Evolutionary conservation across 2,888 invertebrate species (phyloP).

Genomic region (Cerastoderma edule): DNA sequence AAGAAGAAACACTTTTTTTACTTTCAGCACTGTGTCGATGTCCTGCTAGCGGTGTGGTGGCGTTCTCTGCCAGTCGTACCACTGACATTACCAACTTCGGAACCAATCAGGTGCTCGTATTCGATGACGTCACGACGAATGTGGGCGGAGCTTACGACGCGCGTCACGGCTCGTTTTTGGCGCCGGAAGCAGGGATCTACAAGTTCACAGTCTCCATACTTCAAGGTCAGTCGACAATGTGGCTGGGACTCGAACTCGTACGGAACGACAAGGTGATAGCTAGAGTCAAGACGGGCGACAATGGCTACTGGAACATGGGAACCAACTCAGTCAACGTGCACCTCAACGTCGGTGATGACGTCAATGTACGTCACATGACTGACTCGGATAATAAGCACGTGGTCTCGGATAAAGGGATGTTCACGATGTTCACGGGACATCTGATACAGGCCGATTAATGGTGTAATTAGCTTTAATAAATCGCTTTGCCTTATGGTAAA

Average conservation of each 20-base stretch:
- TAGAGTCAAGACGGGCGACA: constrained; percentile 58
- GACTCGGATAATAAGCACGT: constrained; percentile 47
- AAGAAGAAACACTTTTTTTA: background rate
- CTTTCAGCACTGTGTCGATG: constrained; percentile 53
- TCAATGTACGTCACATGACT: constrained; percentile 58
- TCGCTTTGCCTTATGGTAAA: no score
- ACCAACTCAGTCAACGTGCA: constrained; percentile 52
- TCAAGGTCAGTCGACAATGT: constrained; percentile 50
- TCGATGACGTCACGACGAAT: constrained; percentile 80
- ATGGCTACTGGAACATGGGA: constrained; percentile 59
- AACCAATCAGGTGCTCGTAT: constrained; percentile 72
- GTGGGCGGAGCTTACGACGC: constrained; percentile 78
- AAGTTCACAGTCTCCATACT: constrained; percentile 68
- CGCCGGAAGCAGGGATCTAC: constrained; percentile 80
- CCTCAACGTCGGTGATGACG: constrained; percentile 51
- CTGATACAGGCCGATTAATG: constrained; percentile 43
- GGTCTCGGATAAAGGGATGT: constrained; percentile 41
- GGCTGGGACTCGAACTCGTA: constrained; percentile 52
- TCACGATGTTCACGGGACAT: constrained; percentile 58
- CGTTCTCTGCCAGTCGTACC: constrained; percentile 79
- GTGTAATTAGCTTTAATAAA: no score
- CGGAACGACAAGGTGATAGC: constrained; percentile 41
- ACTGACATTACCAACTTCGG: constrained; percentile 79
- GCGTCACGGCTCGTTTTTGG: constrained; percentile 79
- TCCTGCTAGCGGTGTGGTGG: constrained; percentile 64